Evolutionary conservation across 2,888 invertebrate species (phyloP), one percentile per base, ranked within the genome.

Genomic region (Athalia circularis): DNA sequence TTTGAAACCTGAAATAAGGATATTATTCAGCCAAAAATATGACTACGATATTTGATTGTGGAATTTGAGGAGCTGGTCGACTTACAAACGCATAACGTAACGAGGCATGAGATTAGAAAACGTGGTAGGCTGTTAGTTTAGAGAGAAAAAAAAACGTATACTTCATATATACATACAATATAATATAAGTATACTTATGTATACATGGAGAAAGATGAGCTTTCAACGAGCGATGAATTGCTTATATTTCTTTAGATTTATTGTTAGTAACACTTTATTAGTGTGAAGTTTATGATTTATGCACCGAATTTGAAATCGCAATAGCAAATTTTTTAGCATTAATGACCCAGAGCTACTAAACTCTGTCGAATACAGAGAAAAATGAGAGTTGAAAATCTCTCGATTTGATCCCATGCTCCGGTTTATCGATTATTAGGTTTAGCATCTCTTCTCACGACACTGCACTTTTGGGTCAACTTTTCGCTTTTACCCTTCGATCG

Each of bases 91-190:
- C 59, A 43, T 15, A 72, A 72, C 59, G 57, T 59, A 72, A 72
- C 72, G 72, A 72, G 57, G 72, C 72, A 72, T 72, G 72, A 72
- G 72, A 72, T 72, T 72, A 59, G 70, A 57, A 72, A 72, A 72
- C 57, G 72, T 72, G 13, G 47, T 45, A 47, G 29, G 29, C 29
- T 29, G 29, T 29, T 29, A 2, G 29, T 29, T 29, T 29, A 29
- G 59, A 59, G 72, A 6, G 52, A 59, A 72, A 72, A 65, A 65
- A 64, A 68, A 47, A 72, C 59, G 59, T 72, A 57, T 59, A 72
- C 1, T 29, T 29, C 29, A 29, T 29, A 29, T 2, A 29, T 29
- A 29, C 2, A 29, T 29, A 29, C 2, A 29, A 29, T 29, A 72
- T 47, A 72, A 70, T 29, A 43, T 72, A 48, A n/a, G n/a, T n/a